These are phyloP conservation scores for Pseudomyrmex pallidus DNA, from an alignment of 1,140 invertebrate species.

Conservation along the genomic window DNA sequence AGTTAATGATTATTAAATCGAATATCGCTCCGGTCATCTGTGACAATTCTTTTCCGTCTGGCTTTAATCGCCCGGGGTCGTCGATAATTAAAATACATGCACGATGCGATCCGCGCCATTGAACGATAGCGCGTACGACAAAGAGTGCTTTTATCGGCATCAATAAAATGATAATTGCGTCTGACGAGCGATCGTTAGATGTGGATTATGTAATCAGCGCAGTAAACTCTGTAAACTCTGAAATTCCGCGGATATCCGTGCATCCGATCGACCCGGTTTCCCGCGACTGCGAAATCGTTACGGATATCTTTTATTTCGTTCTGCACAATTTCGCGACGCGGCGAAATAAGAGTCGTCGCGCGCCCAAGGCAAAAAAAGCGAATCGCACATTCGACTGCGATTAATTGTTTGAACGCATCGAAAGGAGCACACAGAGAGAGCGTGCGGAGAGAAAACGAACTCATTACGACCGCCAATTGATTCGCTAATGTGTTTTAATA, in stretches of 20 bases:
- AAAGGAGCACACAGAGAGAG: neutral
- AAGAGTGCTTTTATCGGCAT: constrained; percentile 32
- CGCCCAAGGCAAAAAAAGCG: neutral
- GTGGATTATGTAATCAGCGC: constrained; percentile 27
- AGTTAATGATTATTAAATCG: neutral
- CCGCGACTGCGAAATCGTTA: neutral
- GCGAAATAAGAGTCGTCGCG: neutral
- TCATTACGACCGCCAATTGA: constrained; percentile 30
- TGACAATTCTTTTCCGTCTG: neutral
- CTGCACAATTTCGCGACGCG: neutral
- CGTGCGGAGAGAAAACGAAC: constrained; percentile 23
- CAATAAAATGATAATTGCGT: constrained; percentile 51
- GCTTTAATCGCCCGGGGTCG: too few relatives aligned
- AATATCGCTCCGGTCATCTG: neutral
- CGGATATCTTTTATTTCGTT: neutral
- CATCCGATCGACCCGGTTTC: constrained; percentile 32
- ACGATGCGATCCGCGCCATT: neutral
- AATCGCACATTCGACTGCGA: neutral
- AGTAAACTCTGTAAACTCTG: constrained; percentile 38
- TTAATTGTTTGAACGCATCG: constrained; percentile 3
- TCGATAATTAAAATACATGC: neutral
- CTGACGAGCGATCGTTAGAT: constrained; percentile 20
- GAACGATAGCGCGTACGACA: too few relatives aligned
- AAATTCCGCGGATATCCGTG: constrained; percentile 47
- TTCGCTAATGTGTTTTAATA: constrained; percentile 36